Conservation (phyloP, 2,888 invertebrate species). For the Eupithecia subumbrata region DNA sequence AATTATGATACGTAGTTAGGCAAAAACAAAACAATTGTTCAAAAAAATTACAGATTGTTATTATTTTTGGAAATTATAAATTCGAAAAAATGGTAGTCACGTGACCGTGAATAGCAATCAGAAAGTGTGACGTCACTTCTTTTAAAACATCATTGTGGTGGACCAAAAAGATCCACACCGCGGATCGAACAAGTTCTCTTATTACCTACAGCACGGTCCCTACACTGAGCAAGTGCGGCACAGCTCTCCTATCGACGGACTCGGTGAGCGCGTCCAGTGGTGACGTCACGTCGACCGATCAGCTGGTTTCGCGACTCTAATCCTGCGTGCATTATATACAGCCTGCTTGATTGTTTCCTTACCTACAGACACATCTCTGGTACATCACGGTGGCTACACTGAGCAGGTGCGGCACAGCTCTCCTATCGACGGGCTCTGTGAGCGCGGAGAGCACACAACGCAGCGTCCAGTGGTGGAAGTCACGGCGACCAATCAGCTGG, state of each 20-base stretch:
- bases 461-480: constrained; percentile 85
- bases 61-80: too few species aligned
- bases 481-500: constrained; percentile 76
- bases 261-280: constrained; percentile 74
- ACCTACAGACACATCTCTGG: constrained; percentile 66
- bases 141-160: too few species aligned
- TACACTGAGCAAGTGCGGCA: constrained; percentile 52
- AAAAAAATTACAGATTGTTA: too few species aligned
- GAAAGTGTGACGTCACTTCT: too few species aligned
- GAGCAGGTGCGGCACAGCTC: constrained; percentile 49
- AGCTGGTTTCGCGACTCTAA: constrained; percentile 77
- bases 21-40: too few species aligned
- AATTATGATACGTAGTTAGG: too few species aligned
- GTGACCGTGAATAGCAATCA: too few species aligned
- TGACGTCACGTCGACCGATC: constrained; percentile 82
- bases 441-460: constrained; percentile 64
- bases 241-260: constrained; percentile 47
- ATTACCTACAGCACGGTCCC: constrained; percentile 64
- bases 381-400: constrained; percentile 61
- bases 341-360: constrained; percentile 11
- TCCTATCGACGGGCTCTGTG: constrained; percentile 53
- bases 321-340: too few species aligned
- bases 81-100: too few species aligned
- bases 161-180: too few species aligned
- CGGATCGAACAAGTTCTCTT: too few species aligned